Evolutionary conservation across 2,888 invertebrate genomes (phyloP).

Genomic region (Caenorhabditis virilis): DNA sequence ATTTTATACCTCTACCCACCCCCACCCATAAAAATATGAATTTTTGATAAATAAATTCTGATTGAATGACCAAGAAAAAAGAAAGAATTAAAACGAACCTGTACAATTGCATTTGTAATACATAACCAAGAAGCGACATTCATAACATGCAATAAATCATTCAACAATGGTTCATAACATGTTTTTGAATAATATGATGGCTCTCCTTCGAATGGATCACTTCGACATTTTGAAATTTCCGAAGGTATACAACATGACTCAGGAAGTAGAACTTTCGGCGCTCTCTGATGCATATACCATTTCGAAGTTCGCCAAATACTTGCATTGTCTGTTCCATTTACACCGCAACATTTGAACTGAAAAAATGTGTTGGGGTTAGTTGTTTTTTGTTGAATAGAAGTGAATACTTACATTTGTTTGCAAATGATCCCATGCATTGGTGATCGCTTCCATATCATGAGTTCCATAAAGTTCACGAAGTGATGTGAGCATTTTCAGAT

Average conservation of each 20-base stretch:
- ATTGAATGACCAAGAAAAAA: not conserved
- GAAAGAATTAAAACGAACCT: slow-evolving; percentile 25
- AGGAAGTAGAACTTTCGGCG: slow-evolving; percentile 39
- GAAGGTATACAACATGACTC: slow-evolving; percentile 42
- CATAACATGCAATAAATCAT: slow-evolving; percentile 62
- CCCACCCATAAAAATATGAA: too few species aligned
- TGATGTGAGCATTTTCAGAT: slow-evolving; percentile 67
- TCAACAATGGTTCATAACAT: slow-evolving; percentile 61
- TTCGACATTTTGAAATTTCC: slow-evolving; percentile 29
- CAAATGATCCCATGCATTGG: slow-evolving; percentile 65
- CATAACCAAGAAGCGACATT: slow-evolving; percentile 64
- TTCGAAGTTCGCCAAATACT: slow-evolving; percentile 66
- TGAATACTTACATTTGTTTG: slow-evolving; percentile 58
- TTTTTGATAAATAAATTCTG: too few species aligned
- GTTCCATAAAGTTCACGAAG: slow-evolving; percentile 65
- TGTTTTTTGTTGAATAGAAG: not conserved
- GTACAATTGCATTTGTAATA: slow-evolving; percentile 55
- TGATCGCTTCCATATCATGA: slow-evolving; percentile 59
- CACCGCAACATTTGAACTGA: slow-evolving; percentile 67
- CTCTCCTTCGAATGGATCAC: slow-evolving; percentile 22
- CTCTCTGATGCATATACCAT: slow-evolving; percentile 66
- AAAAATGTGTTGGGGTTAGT: slow-evolving; percentile 16
- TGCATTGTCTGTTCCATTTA: slow-evolving; percentile 65
- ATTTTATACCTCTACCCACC: too few species aligned
- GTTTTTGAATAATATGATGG: slow-evolving; percentile 55